Base-by-base conservation (phyloP, 2,888 invertebrate species). In the Cryptocheilus praepositus region DNA sequence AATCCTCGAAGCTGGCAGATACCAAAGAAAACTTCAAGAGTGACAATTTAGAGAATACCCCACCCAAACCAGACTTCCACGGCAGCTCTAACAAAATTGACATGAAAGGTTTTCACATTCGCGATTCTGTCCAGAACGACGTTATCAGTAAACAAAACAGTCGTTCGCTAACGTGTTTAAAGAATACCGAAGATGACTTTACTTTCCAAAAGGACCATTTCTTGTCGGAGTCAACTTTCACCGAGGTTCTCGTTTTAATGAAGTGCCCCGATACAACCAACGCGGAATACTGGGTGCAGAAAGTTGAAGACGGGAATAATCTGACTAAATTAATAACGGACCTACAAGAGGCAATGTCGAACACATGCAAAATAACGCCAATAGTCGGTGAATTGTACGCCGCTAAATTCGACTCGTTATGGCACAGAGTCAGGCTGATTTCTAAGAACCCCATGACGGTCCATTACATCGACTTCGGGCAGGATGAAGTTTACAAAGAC, bases 391-490 rank as follows among this genome's bases (percentile, higher is more conserved):
- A 72, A 8, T 67, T 78, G 3, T 86, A 82, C 52, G 82, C 79
- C 0, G 60, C 72, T 0, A 3, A 73, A 5, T 80, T 66, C 51
- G 73, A 74, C 3, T 16, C 13, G 1, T 1, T 74, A 7, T 87
- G 85, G 85, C 80, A 83, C 25, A 71, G 88, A 64, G 84, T 67
- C 3, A 15, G 62, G 0, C 55, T 88, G 16, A 43, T 64, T 3
- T 68, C 74, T 0, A 0, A 73, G 0, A 67, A 75, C 22, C 86
- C 86, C 8, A 3, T 69, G n/a, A 76, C 19, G 0, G 58, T 84
- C 0, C 72, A 73, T 15, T 83, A 70, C 18, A 56, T 85, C 2
- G 86, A 86, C 71, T 86, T 65, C 21, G 86, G 86, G 0, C 79
- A 83, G 13, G 71, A 71, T 0, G 70, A 77, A 25, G n/a, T 53